Evolutionary conservation across 2,888 invertebrate species (phyloP), one percentile per base, ranked within the genome.

Genomic region (Idaea biselata): DNA sequence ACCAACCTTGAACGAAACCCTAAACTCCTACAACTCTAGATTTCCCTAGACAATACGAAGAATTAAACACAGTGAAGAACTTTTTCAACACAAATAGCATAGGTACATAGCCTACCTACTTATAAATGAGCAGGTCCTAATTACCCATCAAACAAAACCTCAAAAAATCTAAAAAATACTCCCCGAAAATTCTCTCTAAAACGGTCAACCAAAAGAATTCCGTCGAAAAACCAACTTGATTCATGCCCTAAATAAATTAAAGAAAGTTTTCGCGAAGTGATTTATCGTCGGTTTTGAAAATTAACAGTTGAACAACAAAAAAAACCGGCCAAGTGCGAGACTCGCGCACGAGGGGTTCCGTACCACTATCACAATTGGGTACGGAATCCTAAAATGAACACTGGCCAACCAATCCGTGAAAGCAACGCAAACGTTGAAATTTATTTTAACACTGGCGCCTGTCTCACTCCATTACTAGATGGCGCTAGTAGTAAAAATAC

Each of bases 401-500:
- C n/a, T n/a, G n/a, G n/a, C n/a, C n/a, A n/a, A n/a, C n/a, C n/a
- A n/a, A n/a, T n/a, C n/a, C n/a, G n/a, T n/a, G n/a, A n/a, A n/a
- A n/a, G n/a, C n/a, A n/a, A n/a, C n/a, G n/a, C n/a, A n/a, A n/a
- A n/a, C n/a, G n/a, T n/a, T 89, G 89, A 88, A 84, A 86, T 77
- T 76, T 79, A 86, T 86, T 89, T 89, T 89, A 89, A 87, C 86
- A 85, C 78, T 81, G 82, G 85, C 84, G 86, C 87, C 89, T 89
- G 87, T 89, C 79, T 4, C 6, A 11, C 11, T 32, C 11, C 4
- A 4, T 32, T 32, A 32, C 32, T n/a, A n/a, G n/a, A n/a, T n/a
- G n/a, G n/a, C n/a, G n/a, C n/a, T n/a, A n/a, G n/a, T n/a, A n/a
- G n/a, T n/a, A n/a, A n/a, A n/a, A n/a, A n/a, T n/a, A n/a, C n/a